Base-by-base conservation (phyloP, 2,113 vertebrate species). In the Odobenus rosmarus region DNA sequence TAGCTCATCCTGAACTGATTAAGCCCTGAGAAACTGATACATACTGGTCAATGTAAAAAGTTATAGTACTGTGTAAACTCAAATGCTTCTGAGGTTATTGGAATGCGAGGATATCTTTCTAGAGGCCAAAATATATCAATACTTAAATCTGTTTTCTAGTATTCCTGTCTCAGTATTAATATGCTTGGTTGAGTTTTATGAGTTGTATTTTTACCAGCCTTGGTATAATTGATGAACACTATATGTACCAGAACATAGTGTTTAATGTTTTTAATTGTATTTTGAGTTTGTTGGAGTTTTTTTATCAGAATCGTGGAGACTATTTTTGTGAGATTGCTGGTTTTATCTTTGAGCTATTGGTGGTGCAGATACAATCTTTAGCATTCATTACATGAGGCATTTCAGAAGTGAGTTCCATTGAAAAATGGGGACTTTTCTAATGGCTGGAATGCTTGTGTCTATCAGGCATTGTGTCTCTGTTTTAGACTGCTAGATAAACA, bases 121-220 rank as follows among this genome's bases (percentile, higher is more conserved):
- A 86, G 74, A 92, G 16, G 28, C 39, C 51, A 81, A 83, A 57
- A 31, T 46, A 55, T 59, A 57, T 33, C 59, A 42, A 33, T 83
- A 64, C 24, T 69, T 57, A 72, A 15, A 55, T 82, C 33, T 77
- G 15, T 87, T 90, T 93, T 94, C 51, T 76, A 49, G 23, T 57
- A 57, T 95, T 82, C 67, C 28, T 9, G 5, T 55, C 18, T 80
- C 21, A 67, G 5, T 88, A 61, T 53, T 55, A 55, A 55, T 51
- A 42, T 62, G n/a, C 3, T 16, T 57, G 7, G 21, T 42, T 94
- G 49, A 79, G 42, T 64, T 69, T 69, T 61, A 72, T 21, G 67
- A 93, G 13, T 84, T 87, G 26, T 88, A 83, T 53, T 93, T 94
- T 87, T 93, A 82, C 42, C 51, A 90, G 76, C 57, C 21, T 90